Conservation (phyloP, 2,888 invertebrate genomes). For the Cataglyphis albicans region DNA sequence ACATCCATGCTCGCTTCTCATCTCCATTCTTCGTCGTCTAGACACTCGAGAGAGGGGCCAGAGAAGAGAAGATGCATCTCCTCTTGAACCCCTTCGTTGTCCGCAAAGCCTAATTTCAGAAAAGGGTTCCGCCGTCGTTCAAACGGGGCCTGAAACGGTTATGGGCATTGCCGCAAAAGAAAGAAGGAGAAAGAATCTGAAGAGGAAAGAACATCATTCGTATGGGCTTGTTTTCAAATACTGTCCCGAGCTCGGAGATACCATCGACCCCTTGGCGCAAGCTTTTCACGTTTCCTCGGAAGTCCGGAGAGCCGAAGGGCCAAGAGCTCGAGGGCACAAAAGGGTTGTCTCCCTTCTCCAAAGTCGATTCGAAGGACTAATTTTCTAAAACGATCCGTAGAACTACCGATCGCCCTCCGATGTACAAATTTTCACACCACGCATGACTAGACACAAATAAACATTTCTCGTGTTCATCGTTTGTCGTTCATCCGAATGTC, state of each 20-base stretch:
- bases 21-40: constrained; percentile 48
- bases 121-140: constrained; percentile 63
- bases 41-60: constrained; percentile 47
- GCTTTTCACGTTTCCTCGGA: constrained; percentile 67
- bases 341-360: constrained; percentile 56
- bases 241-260: constrained; percentile 60
- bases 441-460: constrained; percentile 33
- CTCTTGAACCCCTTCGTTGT: constrained; percentile 45
- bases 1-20: constrained; percentile 37
- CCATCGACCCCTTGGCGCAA: constrained; percentile 61
- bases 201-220: constrained; percentile 50
- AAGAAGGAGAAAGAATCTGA: constrained; percentile 23
- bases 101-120: constrained; percentile 73
- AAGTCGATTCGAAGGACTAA: constrained; percentile 59
- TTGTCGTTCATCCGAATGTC: neutral
- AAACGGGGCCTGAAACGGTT: constrained; percentile 57
- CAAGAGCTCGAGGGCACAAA: constrained; percentile 33
- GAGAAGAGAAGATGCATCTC: constrained; percentile 31
- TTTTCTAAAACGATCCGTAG: constrained; percentile 54
- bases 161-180: constrained; percentile 20
- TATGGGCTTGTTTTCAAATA: constrained; percentile 72
- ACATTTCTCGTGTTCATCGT: neutral
- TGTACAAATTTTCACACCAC: constrained; percentile 40
- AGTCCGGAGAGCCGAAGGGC: constrained; percentile 49
- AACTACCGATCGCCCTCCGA: constrained; percentile 37